Conservation (phyloP, 2,113 vertebrate genomes). For the Tachysurus fulvidraco region DNA sequence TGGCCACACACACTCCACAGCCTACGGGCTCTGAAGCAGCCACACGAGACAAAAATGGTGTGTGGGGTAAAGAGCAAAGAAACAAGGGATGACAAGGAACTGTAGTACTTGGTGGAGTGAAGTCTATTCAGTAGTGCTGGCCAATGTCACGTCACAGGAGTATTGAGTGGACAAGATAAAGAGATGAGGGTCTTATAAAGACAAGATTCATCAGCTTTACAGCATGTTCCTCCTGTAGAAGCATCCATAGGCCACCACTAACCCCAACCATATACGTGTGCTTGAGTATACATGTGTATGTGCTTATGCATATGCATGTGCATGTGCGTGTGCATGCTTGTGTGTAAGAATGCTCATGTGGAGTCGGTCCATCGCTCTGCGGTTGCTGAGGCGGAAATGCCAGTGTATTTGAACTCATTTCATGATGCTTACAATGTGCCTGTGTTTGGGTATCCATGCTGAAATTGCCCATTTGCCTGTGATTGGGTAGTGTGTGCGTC, state of each 20-base stretch:
- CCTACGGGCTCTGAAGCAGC: conserved; percentile 30
- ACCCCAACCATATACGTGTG: conserved; percentile 61
- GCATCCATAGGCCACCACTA: conserved; percentile 79
- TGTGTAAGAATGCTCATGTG: conserved; percentile 43
- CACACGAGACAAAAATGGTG: conserved; percentile 81
- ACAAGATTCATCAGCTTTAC: conserved; percentile 86
- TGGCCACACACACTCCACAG: conserved; percentile 41
- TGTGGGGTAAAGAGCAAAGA: neutral
- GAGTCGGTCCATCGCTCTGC: conserved; percentile 29
- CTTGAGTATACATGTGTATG: neutral
- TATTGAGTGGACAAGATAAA: conserved; percentile 83
- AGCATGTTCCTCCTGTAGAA: conserved; percentile 83
- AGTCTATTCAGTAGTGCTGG: conserved; percentile 69
- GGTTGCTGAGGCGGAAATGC: conserved; percentile 48
- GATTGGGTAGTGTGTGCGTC: conserved; percentile 60
- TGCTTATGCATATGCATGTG: conserved; percentile 6
- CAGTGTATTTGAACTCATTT: conserved; percentile 46
- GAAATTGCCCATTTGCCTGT: conserved; percentile 59
- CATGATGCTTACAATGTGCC: conserved; percentile 48
- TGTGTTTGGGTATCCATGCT: conserved; percentile 54
- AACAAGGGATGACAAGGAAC: conserved; percentile 48
- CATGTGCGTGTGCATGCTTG: conserved; percentile 23
- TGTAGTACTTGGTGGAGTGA: conserved; percentile 36
- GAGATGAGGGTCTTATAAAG: conserved; percentile 81
- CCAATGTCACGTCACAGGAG: conserved; percentile 85